Evolutionary conservation across 2,113 vertebrate species (phyloP), one percentile per base, ranked within the genome.

Genomic region (Geococcyx californianus): DNA sequence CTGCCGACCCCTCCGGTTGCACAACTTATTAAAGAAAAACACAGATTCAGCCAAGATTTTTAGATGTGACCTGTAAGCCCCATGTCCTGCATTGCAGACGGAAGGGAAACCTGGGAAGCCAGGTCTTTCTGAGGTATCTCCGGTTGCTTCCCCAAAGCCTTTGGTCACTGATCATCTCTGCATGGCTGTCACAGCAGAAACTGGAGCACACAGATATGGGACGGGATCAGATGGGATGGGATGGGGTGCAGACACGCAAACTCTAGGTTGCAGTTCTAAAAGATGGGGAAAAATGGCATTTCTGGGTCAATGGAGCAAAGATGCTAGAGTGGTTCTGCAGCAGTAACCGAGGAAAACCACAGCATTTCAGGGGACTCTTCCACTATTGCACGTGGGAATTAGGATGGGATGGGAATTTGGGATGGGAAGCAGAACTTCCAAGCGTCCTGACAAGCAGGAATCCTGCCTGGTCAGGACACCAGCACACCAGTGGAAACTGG

Each of bases 221-320:
- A 13, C 16, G 42, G 42, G 47, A 49, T 49, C 18, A 19, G 44
- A 5, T 11, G 40, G 45, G 79, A 11, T 13, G 69, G 92, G 54
- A 62, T 20, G n/a, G 1, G 8, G 16, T 33, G 14, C 25, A 29
- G 29, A 33, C 9, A 56, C 0, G 0, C 1, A 1, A 25, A 7
- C 23, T 81, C 20, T 17, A 7, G 2, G 12, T 17, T 8, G 28
- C 11, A 14, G 28, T 14, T 34, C 1, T 0, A 44, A 52, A 40
- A 24, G 0, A 0, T 12, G 29, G 36, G 54, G 5, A 1, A 28
- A 75, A 87, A 59, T 3, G 40, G 4, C 10, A 18, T 51, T 88
- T 81, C 52, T 45, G 6, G 47, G 10, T 9, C 3, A 34, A 31
- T 28, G 4, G 31, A 51, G 26, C 44, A 34, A 11, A 34, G 44